phyloP scores from a whole-genome alignment of 2,888 invertebrate species.

The Exocentrus adspersus region DNA sequence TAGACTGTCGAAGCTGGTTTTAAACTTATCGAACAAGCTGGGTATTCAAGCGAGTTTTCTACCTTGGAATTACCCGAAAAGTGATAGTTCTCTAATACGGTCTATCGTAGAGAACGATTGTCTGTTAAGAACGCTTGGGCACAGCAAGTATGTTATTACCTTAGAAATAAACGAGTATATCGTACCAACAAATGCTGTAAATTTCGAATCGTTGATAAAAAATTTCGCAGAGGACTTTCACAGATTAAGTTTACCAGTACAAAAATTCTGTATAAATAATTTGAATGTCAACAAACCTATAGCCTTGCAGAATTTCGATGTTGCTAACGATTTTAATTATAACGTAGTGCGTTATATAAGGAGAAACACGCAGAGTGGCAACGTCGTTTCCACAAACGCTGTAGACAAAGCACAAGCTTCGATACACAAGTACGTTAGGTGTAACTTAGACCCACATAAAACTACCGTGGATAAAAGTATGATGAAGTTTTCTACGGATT shows the following conservation, averaged over 20 bases:
- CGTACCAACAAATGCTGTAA: constrained; percentile 69
- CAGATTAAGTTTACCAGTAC: constrained; percentile 54
- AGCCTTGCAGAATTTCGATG: constrained; percentile 57
- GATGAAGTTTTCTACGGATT: constrained; percentile 57
- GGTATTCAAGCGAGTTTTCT: constrained; percentile 67
- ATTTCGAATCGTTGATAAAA: constrained; percentile 66
- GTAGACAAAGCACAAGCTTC: constrained; percentile 52
- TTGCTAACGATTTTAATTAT: constrained; percentile 51
- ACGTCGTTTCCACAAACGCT: constrained; percentile 47
- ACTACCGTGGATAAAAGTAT: constrained; percentile 54
- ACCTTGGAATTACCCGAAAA: constrained; percentile 74
- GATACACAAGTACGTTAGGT: constrained; percentile 58
- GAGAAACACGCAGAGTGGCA: constrained; percentile 47
- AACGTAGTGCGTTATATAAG: constrained; percentile 52
- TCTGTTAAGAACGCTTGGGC: constrained; percentile 67
- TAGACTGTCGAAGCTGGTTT: constrained; percentile 61
- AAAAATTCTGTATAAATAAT: constrained; percentile 58
- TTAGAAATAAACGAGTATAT: constrained; percentile 75
- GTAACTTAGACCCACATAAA: constrained; percentile 49
- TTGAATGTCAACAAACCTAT: constrained; percentile 53
- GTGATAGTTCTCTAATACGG: constrained; percentile 59
- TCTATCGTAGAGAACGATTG: constrained; percentile 74
- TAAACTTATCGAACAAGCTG: constrained; percentile 59
- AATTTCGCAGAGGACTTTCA: constrained; percentile 64
- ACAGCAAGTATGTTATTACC: constrained; percentile 67